Conservation (phyloP, 2,797 vertebrate species). For the Momotus momota region DNA sequence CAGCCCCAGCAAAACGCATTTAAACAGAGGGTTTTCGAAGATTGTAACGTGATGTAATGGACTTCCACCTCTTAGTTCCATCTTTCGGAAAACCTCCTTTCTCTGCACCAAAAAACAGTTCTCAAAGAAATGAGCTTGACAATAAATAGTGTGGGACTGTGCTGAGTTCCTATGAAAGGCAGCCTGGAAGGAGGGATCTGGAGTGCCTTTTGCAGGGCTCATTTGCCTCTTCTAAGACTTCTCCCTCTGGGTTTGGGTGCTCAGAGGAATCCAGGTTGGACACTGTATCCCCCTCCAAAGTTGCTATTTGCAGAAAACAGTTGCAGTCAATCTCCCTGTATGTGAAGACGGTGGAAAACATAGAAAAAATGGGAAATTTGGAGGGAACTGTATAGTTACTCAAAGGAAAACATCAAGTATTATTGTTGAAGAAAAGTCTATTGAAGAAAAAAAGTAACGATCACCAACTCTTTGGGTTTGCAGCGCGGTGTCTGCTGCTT, state of each 20-base stretch:
- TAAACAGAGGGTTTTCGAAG: background rate
- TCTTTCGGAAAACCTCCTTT: background rate
- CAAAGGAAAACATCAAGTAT: background rate
- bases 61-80: background rate
- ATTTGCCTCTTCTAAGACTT: background rate
- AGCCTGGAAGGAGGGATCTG: background rate
- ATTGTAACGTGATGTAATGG: accelerated
- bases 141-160: background rate
- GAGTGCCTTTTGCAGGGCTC: background rate
- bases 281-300: background rate
- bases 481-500: background rate
- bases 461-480: background rate
- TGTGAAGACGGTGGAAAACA: background rate
- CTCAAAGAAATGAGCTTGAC: background rate
- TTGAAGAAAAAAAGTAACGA: background rate
- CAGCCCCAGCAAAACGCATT: background rate
- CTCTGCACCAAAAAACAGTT: background rate
- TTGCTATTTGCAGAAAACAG: background rate
- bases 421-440: background rate
- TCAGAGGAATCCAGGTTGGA: background rate
- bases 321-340: background rate
- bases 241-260: background rate
- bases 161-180: background rate
- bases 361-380: background rate
- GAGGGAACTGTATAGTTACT: background rate